These are phyloP conservation scores for Heterohyrax brucei DNA, from an alignment of 2,797 vertebrate genomes.

Conservation along the genomic window DNA sequence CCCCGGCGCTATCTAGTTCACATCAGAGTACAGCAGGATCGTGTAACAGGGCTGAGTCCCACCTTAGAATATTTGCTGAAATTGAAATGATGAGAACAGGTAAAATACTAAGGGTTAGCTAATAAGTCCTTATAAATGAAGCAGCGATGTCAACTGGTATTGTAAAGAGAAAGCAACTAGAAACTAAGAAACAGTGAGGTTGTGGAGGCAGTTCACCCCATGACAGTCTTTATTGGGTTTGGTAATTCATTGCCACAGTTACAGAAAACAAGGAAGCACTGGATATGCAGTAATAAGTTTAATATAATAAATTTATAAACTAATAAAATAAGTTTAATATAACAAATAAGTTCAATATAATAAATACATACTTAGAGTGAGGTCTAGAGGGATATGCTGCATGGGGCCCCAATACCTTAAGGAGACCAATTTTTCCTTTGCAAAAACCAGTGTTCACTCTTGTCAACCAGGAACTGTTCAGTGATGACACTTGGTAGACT, in stretches of 20 bases:
- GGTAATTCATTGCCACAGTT: neutral
- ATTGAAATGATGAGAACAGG: neutral
- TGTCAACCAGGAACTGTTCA: too few species aligned
- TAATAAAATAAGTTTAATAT: too few species aligned
- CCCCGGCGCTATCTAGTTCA: neutral
- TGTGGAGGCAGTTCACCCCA: neutral
- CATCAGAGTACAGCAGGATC: neutral
- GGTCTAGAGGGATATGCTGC: neutral
- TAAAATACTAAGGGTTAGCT: neutral
- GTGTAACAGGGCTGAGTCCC: too few species aligned
- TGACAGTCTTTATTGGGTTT: neutral
- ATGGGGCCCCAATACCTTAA: too few species aligned
- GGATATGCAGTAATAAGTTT: neutral
- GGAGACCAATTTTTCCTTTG: too few species aligned
- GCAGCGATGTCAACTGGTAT: neutral
- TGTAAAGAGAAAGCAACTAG: neutral
- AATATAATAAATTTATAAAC: too few species aligned
- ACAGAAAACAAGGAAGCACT: neutral
- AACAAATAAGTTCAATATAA: neutral
- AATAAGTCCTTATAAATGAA: slow-evolving; percentile 28
- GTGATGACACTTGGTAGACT: too few species aligned
- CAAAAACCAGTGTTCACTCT: too few species aligned
- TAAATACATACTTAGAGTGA: neutral
- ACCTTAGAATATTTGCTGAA: neutral
- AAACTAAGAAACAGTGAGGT: neutral